Evolutionary conservation across 1,140 invertebrate species (phyloP).

Genomic region (Dendrolimus kikuchii): DNA sequence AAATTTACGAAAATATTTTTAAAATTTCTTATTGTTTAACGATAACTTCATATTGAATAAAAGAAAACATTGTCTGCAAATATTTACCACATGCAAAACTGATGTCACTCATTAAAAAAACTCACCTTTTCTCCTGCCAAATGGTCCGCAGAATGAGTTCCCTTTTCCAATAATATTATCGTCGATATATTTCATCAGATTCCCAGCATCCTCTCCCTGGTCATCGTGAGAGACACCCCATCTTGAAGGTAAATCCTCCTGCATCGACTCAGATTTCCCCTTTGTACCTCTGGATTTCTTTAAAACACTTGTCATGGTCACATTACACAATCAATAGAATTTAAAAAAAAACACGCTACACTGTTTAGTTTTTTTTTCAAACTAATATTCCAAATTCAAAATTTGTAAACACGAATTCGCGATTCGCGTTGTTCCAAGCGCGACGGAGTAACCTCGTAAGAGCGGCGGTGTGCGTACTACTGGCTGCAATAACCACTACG

Average conservation of each 20-base stretch:
- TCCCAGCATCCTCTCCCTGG: conserved; percentile 77
- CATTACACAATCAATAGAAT: conserved; percentile 47
- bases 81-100: neutral
- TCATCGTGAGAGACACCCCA: conserved; percentile 52
- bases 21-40: no score
- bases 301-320: conserved; percentile 67
- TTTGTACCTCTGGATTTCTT: conserved; percentile 64
- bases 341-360: conserved; percentile 25
- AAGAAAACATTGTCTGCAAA: neutral
- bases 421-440: conserved; percentile 6
- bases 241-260: conserved; percentile 61
- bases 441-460: conserved; percentile 10
- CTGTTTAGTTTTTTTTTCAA: conserved; percentile 16
- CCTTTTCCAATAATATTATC: conserved; percentile 86
- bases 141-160: conserved; percentile 85
- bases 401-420: conserved; percentile 9
- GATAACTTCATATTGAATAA: no score
- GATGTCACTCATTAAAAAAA: neutral
- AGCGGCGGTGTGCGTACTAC: conserved; percentile 5
- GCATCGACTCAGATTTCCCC: conserved; percentile 68
- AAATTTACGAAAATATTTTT: no score
- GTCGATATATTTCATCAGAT: conserved; percentile 83
- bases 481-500: no score
- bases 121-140: conserved; percentile 84
- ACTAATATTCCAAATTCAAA: conserved; percentile 9